These are phyloP conservation scores for Melopsittacus undulatus DNA, from an alignment of 2,797 vertebrate genomes.

Conservation along the genomic window DNA sequence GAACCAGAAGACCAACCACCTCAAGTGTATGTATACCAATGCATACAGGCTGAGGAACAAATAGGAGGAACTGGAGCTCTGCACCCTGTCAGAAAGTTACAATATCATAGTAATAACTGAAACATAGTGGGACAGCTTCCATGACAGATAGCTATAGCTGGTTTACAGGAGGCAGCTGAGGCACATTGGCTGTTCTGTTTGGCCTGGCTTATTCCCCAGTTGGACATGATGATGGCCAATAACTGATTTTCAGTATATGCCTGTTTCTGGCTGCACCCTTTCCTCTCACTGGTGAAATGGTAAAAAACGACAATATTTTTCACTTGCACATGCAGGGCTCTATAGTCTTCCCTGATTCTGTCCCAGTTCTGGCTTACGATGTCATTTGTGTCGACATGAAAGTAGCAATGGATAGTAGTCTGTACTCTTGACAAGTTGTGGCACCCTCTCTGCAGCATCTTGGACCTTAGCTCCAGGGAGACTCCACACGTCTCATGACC, in stretches of 20 bases:
- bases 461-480: not conserved
- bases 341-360: not conserved
- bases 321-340: not conserved
- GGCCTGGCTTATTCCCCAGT: not conserved
- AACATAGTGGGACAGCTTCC: not conserved
- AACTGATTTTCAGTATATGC: not conserved
- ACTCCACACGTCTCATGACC: not conserved
- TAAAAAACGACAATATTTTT: not conserved
- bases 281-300: not conserved
- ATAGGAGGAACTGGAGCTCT: not conserved
- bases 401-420: not conserved
- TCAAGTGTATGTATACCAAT: not conserved
- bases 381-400: not conserved
- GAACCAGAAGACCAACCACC: not conserved
- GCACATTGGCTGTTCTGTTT: not conserved
- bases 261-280: not conserved
- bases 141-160: not conserved
- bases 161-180: not conserved
- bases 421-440: not conserved
- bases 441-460: not conserved
- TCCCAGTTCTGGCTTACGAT: not conserved
- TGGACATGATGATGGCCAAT: not conserved
- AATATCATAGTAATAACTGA: not conserved
- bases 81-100: not conserved
- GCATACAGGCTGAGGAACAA: not conserved